Percentiles rank a stretch among this genome's conserved stretches.
These are phyloP conservation scores for Ennomos fuscantarius DNA, from an alignment of 2,888 invertebrate species.

Conservation along the genomic window DNA sequence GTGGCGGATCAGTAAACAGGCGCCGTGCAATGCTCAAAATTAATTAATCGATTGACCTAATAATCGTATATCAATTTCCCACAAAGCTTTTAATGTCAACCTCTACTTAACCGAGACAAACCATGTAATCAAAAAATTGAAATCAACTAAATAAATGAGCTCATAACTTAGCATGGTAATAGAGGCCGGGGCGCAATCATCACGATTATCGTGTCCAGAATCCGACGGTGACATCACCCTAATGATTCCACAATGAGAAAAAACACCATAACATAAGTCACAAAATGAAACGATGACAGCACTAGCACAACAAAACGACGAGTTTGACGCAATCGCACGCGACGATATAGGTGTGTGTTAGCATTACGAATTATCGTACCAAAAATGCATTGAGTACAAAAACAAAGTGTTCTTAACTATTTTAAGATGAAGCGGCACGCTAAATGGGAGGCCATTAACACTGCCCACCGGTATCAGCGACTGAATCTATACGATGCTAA, in stretches of 20 bases:
- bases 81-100: slow-evolving; percentile 65
- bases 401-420: slow-evolving; percentile 73
- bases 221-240: slow-evolving; percentile 73
- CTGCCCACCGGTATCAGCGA: slow-evolving; percentile 67
- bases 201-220: slow-evolving; percentile 74
- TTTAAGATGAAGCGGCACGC: slow-evolving; percentile 69
- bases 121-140: slow-evolving; percentile 64
- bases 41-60: slow-evolving; percentile 65
- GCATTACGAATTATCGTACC: slow-evolving; percentile 64
- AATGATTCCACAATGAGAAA: slow-evolving; percentile 66
- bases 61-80: slow-evolving; percentile 76
- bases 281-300: slow-evolving; percentile 72
- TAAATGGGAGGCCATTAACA: slow-evolving; percentile 72
- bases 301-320: slow-evolving; percentile 60
- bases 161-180: slow-evolving; percentile 70
- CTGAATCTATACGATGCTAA: slow-evolving; percentile 72
- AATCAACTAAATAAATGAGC: slow-evolving; percentile 67
- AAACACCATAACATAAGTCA: slow-evolving; percentile 65
- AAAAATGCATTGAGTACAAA: slow-evolving; percentile 72
- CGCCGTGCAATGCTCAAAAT: slow-evolving; percentile 56
- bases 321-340: slow-evolving; percentile 69
- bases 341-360: slow-evolving; percentile 59
- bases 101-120: slow-evolving; percentile 64
- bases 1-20: slow-evolving; percentile 41
- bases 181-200: slow-evolving; percentile 70